Evolutionary conservation across 2,888 invertebrate genomes (phyloP).

Genomic region (Synanthedon vespiformis): DNA sequence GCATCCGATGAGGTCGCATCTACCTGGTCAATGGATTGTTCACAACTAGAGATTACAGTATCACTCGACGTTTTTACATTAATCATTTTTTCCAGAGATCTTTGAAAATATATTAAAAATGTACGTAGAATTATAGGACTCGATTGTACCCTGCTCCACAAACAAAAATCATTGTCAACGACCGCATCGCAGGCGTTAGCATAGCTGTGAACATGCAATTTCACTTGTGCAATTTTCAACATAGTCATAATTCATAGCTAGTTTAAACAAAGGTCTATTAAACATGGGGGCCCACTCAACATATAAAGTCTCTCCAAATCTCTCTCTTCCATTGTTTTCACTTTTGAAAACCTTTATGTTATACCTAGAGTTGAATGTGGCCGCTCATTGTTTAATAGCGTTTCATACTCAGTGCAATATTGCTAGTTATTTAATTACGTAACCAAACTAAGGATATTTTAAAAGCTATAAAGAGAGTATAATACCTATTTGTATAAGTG

Average conservation of each 20-base stretch:
- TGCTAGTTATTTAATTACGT: conserved; percentile 73
- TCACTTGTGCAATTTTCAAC: conserved; percentile 69
- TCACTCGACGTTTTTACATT: conserved; percentile 62
- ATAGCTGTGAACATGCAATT: conserved; percentile 68
- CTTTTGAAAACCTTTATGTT: conserved; percentile 63
- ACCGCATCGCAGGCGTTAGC: conserved; percentile 36
- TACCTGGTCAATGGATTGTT: conserved; percentile 40
- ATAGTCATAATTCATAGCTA: conserved; percentile 70
- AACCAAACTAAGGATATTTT: conserved; percentile 72
- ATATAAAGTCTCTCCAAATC: conserved; percentile 39
- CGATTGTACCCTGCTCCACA: conserved; percentile 23
- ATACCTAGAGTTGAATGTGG: conserved; percentile 46
- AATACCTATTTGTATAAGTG: conserved; percentile 68
- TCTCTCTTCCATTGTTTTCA: conserved; percentile 64
- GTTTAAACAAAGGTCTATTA: conserved; percentile 66
- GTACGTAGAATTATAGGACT: conserved; percentile 53
- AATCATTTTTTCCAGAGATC: conserved; percentile 47
- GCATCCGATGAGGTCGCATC: conserved; percentile 63
- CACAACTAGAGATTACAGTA: conserved; percentile 64
- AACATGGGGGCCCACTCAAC: conserved; percentile 62
- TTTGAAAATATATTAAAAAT: conserved; percentile 55
- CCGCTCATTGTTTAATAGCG: conserved; percentile 71
- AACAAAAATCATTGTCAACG: conserved; percentile 19
- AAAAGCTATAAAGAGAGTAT: conserved; percentile 55
- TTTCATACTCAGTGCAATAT: conserved; percentile 73